A percentile compares a stretch with the other conserved stretches of the same genome.
Conservation (phyloP, 53 echinoderm and acorn worm species). For the Holothuria leucospilota region DNA sequence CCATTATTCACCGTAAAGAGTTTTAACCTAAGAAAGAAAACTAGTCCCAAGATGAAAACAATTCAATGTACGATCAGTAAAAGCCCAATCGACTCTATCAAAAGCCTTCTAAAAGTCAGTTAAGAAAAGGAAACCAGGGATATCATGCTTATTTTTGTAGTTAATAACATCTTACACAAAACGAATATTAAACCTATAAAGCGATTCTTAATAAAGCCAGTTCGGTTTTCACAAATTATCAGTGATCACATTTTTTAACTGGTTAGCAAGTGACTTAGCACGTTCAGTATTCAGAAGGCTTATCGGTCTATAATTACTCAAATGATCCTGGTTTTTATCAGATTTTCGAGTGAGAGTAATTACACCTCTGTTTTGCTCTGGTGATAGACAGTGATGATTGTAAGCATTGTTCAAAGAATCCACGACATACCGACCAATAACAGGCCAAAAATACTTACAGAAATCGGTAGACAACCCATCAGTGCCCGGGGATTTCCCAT, state of each 20-base stretch:
- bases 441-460: slow-evolving; percentile 59
- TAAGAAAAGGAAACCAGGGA: no score
- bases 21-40: no score
- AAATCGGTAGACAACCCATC: no score
- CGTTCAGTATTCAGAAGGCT: slow-evolving; percentile 64
- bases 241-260: slow-evolving; percentile 39
- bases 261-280: slow-evolving; percentile 55
- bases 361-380: slow-evolving; percentile 54
- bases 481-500: slow-evolving; percentile 63
- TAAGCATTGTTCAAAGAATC: slow-evolving; percentile 60
- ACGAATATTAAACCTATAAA: slow-evolving; percentile 71
- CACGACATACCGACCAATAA: slow-evolving; percentile 48
- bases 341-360: slow-evolving; percentile 65
- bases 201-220: slow-evolving; percentile 58
- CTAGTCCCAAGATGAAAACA: no score
- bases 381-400: slow-evolving; percentile 29
- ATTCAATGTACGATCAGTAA: no score
- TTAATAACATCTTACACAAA: slow-evolving; percentile 51
- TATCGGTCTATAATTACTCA: slow-evolving; percentile 69
- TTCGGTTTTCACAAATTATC: slow-evolving; percentile 62
- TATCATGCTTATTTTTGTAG: no score
- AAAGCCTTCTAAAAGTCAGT: no score
- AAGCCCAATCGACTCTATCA: no score
- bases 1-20: no score
- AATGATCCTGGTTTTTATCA: slow-evolving; percentile 36